Evolutionary conservation across 2,113 vertebrate genomes (phyloP), one percentile per base, ranked within the genome.

Genomic region (Cottus gobio): DNA sequence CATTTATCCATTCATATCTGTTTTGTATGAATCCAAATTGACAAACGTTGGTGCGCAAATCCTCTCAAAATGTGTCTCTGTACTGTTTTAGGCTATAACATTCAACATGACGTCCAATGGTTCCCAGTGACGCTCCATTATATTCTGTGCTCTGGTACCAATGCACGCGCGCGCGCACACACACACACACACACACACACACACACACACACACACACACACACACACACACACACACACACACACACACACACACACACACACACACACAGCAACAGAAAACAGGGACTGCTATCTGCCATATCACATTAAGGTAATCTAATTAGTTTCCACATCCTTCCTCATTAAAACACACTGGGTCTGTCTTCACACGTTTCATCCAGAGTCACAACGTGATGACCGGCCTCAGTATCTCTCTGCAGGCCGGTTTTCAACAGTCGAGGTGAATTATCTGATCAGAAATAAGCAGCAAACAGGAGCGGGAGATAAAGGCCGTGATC

Each of bases 261-360:
- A 56, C n/a, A 60, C 28, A 74, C 31, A 52, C 26, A 72, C 44
- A 10, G 36, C n/a, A 22, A 52, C 42, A 46, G 58, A 68, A 67
- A 68, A 61, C 73, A 83, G 63, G 26, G n/a, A 44, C 52, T 62
- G 78, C 2, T 8, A 66, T 82, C 82, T 75, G 8, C 57, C 31
- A 12, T 18, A 72, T 66, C 60, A 61, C 77, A 62, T 34, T 44
- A 67, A 61, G 9, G 36, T 82, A 84, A 91, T 87, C 30, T 39
- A 62, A 91, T 91, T 62, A 65, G 56, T 82, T 62, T 44, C 54
- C 65, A 65, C 69, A 62, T 89, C 85, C 42, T 82, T 63, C 70
- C 72, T 82, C 28, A 65, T 83, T 75, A 70, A 56, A 57, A 31
- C 52, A 16, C 44, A 52, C 84, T 73, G 20, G 15, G 69, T 42